Percentiles rank a stretch among this genome's conserved stretches.
Evolutionary conservation across 2,113 vertebrate genomes (phyloP).

Genomic region (Lophochroa leadbeateri): DNA sequence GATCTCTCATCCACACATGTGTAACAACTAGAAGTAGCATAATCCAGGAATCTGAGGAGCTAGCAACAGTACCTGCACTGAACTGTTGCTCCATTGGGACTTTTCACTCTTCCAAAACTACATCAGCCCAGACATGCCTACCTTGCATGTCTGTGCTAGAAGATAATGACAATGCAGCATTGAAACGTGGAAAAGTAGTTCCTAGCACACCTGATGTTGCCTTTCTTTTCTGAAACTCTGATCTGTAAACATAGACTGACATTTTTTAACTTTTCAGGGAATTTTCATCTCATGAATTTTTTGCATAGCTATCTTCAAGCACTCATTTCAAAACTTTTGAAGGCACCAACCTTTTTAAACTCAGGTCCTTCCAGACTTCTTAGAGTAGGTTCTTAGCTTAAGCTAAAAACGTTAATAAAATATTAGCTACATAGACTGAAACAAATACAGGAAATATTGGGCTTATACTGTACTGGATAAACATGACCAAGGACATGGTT

Average conservation of each 20-base stretch:
- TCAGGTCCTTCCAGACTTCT: neutral
- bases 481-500: neutral
- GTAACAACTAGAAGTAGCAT: conserved; percentile 12
- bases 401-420: neutral
- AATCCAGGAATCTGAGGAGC: conserved; percentile 36
- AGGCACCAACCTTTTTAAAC: neutral
- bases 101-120: conserved; percentile 22
- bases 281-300: neutral
- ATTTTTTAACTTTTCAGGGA: neutral
- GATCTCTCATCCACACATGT: conserved; percentile 51
- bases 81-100: conserved; percentile 11
- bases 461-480: neutral
- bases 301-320: neutral
- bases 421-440: neutral
- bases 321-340: neutral
- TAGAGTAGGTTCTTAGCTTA: neutral
- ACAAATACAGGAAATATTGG: neutral
- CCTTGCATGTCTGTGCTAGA: neutral
- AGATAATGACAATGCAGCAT: conserved; percentile 30
- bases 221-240: neutral
- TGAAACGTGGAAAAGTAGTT: neutral
- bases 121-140: neutral
- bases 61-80: neutral
- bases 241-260: neutral
- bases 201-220: neutral